phyloP scores from a whole-genome alignment of 2,113 vertebrate species.

The Cephalophus harveyi region DNA sequence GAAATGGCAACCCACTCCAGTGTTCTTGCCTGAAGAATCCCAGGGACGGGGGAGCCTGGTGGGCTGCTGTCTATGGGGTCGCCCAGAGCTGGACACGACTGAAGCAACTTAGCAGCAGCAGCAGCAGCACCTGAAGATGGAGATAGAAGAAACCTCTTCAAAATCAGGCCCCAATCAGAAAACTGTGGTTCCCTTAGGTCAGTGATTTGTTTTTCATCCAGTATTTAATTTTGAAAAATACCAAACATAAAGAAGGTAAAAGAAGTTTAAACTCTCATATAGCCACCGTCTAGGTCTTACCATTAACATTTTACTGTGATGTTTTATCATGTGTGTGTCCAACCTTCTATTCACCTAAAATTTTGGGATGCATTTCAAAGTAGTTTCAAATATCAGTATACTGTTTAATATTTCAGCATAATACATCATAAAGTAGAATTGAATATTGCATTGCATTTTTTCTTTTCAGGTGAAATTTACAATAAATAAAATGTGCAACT shows the following conservation, averaged over 20 bases:
- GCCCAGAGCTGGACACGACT: fast-evolving
- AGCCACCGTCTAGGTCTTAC: not conserved
- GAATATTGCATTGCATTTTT: not conserved
- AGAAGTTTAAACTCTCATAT: not conserved
- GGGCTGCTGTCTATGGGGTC: fast-evolving
- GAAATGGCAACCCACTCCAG: too few relatives aligned
- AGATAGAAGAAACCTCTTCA: not conserved
- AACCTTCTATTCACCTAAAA: not conserved
- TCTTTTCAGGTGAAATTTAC: slow-evolving; percentile 4
- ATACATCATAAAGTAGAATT: not conserved
- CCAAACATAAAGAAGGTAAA: not conserved
- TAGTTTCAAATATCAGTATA: not conserved
- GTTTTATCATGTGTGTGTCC: not conserved
- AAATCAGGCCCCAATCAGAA: not conserved
- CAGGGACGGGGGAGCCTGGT: fast-evolving
- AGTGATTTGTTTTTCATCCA: not conserved
- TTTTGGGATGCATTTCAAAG: not conserved
- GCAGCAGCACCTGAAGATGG: not conserved
- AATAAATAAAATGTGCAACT: not conserved
- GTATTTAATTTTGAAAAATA: slow-evolving; percentile 28
- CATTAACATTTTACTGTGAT: not conserved
- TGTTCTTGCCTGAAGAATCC: too few relatives aligned
- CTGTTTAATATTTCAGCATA: not conserved
- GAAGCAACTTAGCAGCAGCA: too few relatives aligned
- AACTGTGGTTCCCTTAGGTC: not conserved